Evolutionary conservation across 1,140 invertebrate genomes (phyloP).

Genomic region (Pararge aegeria): DNA sequence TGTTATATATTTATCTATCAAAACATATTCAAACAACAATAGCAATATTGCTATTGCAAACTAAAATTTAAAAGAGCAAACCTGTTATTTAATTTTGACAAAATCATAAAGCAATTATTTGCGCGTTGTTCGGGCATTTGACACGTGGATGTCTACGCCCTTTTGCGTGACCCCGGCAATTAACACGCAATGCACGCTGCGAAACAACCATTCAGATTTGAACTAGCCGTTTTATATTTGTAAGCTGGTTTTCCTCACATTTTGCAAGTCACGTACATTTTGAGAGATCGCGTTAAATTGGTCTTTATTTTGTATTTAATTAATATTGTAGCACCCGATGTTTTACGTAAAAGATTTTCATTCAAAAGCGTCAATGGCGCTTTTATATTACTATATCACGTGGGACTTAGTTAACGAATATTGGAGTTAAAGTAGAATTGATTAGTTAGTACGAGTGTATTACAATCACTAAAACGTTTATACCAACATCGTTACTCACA

Average conservation of each 20-base stretch:
- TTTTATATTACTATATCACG: not conserved
- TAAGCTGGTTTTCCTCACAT: not conserved
- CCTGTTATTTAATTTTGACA: not conserved
- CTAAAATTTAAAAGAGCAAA: too few species aligned
- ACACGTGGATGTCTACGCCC: slow-evolving; percentile 42
- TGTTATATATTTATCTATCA: too few species aligned
- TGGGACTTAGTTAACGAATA: not conserved
- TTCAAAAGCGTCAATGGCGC: not conserved
- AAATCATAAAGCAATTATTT: slow-evolving; percentile 38
- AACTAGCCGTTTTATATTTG: not conserved
- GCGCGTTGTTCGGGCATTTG: slow-evolving; percentile 44
- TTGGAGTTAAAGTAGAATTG: not conserved
- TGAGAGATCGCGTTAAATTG: not conserved
- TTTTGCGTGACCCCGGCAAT: slow-evolving; percentile 50
- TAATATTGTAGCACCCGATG: not conserved
- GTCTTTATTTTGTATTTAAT: not conserved
- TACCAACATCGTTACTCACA: too few species aligned
- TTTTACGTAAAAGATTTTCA: not conserved
- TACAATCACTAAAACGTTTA: too few species aligned
- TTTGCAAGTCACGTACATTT: not conserved
- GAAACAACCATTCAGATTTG: slow-evolving; percentile 30
- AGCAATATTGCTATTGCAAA: too few species aligned
- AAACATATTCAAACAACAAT: too few species aligned
- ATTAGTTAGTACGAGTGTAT: too few species aligned
- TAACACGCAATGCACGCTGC: slow-evolving; percentile 44